phyloP scores from a whole-genome alignment of 2,113 vertebrate species.

The Tachysurus vachellii region DNA sequence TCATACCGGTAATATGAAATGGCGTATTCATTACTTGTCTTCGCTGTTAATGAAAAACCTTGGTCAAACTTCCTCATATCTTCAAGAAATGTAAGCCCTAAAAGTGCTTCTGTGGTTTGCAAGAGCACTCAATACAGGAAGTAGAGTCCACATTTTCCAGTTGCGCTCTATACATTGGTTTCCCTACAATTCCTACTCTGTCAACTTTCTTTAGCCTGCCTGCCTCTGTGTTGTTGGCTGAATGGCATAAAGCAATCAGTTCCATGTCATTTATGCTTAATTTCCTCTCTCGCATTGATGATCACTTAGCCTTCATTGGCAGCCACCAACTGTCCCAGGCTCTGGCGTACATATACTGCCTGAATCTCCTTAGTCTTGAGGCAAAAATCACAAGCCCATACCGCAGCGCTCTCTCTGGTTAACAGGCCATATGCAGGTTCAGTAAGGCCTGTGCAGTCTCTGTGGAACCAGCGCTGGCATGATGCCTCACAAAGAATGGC shows the following conservation, averaged over 20 bases:
- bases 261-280: constrained; percentile 10
- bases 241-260: constrained; percentile 30
- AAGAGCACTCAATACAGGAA: constrained; percentile 37
- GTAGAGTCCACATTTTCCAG: constrained; percentile 2
- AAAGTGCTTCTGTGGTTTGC: constrained; percentile 51
- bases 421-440: constrained; percentile 94
- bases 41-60: constrained; percentile 5
- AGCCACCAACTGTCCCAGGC: constrained; percentile 91
- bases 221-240: constrained; percentile 36
- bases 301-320: constrained; percentile 87
- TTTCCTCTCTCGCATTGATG: background rate
- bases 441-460: constrained; percentile 94
- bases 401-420: constrained; percentile 89
- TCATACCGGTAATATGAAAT: background rate
- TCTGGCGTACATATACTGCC: constrained; percentile 92
- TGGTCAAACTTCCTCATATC: constrained; percentile 28
- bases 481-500: constrained; percentile 96
- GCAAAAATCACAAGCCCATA: constrained; percentile 98
- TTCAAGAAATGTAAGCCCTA: constrained; percentile 63
- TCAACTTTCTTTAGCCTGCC: constrained; percentile 21
- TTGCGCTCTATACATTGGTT: constrained; percentile 17
- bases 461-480: constrained; percentile 97
- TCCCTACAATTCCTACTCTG: constrained; percentile 21
- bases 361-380: constrained; percentile 99
- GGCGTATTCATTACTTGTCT: constrained; percentile 35